These are phyloP conservation scores for Atlantisia rogersi DNA, from an alignment of 2,113 vertebrate species.

Conservation along the genomic window DNA sequence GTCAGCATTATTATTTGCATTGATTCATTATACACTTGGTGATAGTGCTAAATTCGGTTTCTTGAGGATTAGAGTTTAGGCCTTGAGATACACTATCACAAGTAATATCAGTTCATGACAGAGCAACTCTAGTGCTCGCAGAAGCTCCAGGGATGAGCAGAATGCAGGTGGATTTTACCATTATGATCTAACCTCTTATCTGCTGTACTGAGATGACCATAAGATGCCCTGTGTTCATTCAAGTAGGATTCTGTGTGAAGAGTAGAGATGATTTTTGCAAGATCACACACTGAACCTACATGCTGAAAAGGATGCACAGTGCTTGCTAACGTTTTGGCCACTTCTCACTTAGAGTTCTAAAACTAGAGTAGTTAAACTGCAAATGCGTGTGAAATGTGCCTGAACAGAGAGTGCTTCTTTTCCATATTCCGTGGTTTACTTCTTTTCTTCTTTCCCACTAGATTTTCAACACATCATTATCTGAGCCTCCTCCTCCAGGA, in stretches of 20 bases:
- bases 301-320: not conserved
- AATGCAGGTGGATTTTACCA: not conserved
- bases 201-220: not conserved
- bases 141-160: not conserved
- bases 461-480: constrained; percentile 88
- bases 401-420: not conserved
- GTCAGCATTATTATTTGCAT: not conserved
- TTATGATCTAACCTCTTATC: not conserved
- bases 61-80: not conserved
- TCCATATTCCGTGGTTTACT: not conserved
- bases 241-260: not conserved
- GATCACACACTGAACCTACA: not conserved
- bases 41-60: not conserved
- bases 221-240: not conserved
- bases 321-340: not conserved
- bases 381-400: not conserved
- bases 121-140: fast-evolving
- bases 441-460: constrained; percentile 38
- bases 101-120: not conserved
- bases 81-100: not conserved
- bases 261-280: not conserved
- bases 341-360: not conserved
- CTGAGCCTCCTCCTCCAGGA: constrained; percentile 86
- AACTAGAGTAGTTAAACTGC: not conserved
- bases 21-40: not conserved